Evolutionary conservation across 1,140 invertebrate species (phyloP).

Genomic region (Camponotus pennsylvanicus): DNA sequence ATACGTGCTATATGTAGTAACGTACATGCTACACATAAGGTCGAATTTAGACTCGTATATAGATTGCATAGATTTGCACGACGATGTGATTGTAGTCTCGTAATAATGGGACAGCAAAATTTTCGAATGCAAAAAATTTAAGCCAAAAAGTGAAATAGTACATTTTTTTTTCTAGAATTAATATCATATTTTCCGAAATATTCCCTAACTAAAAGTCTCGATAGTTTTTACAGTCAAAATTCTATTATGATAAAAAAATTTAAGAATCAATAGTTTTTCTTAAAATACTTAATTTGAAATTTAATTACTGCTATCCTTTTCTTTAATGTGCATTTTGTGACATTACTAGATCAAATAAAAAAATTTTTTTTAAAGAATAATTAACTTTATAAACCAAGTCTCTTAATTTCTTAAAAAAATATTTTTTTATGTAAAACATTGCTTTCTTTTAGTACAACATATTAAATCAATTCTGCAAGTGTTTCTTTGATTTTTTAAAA

Average conservation of each 20-base stretch:
- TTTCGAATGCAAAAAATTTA: background rate
- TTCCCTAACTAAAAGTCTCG: background rate
- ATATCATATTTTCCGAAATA: background rate
- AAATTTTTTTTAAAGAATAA: background rate
- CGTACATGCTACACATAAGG: slow-evolving; percentile 15
- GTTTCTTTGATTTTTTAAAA: slow-evolving; percentile 31
- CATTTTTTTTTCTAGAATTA: background rate
- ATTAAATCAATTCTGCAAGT: slow-evolving; percentile 14
- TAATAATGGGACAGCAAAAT: slow-evolving; percentile 19
- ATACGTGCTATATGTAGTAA: slow-evolving; percentile 36
- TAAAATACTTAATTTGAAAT: background rate
- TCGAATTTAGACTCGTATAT: slow-evolving; percentile 20
- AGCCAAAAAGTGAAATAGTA: background rate
- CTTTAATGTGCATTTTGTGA: background rate
- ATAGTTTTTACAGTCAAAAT: background rate
- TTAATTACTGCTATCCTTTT: background rate
- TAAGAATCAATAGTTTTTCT: too few species aligned
- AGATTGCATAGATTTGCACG: background rate
- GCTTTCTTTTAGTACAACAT: background rate
- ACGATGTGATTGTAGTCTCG: slow-evolving; percentile 17
- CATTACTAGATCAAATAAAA: background rate
- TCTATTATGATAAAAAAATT: background rate
- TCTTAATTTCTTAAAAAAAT: background rate
- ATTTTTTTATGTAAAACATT: background rate
- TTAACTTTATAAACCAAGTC: background rate